These are phyloP conservation scores for Bothrops jararaca DNA, from an alignment of 2,113 vertebrate species.

Conservation along the genomic window DNA sequence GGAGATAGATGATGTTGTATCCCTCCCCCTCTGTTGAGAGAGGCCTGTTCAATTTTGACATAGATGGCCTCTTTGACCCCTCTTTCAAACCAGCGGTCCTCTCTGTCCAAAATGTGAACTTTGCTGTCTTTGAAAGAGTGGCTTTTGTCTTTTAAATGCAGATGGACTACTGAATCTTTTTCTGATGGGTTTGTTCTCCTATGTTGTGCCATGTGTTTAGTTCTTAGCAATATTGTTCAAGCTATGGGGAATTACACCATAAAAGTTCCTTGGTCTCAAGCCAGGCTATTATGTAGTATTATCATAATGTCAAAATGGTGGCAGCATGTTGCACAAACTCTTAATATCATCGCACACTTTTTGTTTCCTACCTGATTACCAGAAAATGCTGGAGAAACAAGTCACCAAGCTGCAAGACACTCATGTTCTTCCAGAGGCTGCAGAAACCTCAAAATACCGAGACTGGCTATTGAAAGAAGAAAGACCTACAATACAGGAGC, in stretches of 20 bases:
- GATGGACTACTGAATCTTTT: too few relatives aligned
- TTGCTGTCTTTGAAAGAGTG: too few relatives aligned
- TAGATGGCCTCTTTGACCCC: too few relatives aligned
- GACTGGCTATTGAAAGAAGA: conserved; percentile 52
- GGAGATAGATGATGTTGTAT: too few relatives aligned
- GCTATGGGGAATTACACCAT: not conserved
- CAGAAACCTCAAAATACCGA: conserved; percentile 38
- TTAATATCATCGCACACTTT: not conserved
- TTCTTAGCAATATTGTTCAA: too few relatives aligned
- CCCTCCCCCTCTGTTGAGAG: too few relatives aligned
- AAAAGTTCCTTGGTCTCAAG: not conserved
- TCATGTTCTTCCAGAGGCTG: not conserved
- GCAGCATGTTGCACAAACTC: not conserved
- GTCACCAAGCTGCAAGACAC: conserved; percentile 47
- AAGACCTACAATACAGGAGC: conserved; percentile 40
- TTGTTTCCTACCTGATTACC: conserved; percentile 3
- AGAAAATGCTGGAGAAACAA: conserved; percentile 59
- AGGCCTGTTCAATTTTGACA: too few relatives aligned
- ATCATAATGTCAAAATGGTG: not conserved
- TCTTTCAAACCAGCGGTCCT: too few relatives aligned
- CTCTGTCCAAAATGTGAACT: too few relatives aligned
- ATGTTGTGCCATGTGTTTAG: too few relatives aligned
- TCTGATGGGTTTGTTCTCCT: too few relatives aligned
- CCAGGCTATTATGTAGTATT: not conserved
- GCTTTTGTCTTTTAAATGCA: too few relatives aligned